These are phyloP conservation scores for Cottus gobio DNA, from an alignment of 2,113 vertebrate genomes.

Conservation along the genomic window DNA sequence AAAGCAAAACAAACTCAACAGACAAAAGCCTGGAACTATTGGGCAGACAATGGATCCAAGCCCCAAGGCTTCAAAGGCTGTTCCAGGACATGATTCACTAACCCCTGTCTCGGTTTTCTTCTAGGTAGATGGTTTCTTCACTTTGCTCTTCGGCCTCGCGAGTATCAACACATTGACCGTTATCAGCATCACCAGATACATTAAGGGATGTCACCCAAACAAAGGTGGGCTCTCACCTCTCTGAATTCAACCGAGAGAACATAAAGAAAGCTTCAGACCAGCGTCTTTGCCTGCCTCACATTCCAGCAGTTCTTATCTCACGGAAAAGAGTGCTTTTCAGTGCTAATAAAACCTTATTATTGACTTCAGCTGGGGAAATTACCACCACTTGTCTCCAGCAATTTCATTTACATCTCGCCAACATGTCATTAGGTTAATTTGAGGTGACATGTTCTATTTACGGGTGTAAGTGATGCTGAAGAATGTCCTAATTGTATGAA, in stretches of 20 bases:
- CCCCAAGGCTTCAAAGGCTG: neutral
- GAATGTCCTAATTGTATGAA: constrained; percentile 74
- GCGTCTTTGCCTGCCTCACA: constrained; percentile 30
- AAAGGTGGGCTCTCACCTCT: constrained; percentile 79
- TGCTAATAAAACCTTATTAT: constrained; percentile 59
- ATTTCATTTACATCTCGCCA: constrained; percentile 60
- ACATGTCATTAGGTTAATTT: constrained; percentile 66
- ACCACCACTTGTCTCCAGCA: constrained; percentile 48
- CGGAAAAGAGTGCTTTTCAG: constrained; percentile 32
- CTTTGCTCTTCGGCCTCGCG: constrained; percentile 88
- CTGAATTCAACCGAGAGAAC: neutral
- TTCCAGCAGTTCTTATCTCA: constrained; percentile 61
- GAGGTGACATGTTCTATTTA: constrained; percentile 70
- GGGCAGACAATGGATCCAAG: neutral
- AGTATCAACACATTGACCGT: constrained; percentile 93
- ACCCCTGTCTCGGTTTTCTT: constrained; percentile 38
- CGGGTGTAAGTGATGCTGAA: constrained; percentile 39
- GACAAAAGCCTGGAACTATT: constrained; percentile 31
- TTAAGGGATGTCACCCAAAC: constrained; percentile 87
- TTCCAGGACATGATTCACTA: neutral
- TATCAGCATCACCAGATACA: constrained; percentile 90
- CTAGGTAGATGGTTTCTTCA: constrained; percentile 91
- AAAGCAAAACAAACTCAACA: constrained; percentile 22
- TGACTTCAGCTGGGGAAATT: constrained; percentile 49
- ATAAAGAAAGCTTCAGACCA: constrained; percentile 2